Base-by-base conservation (phyloP, 2,888 invertebrate genomes). In the Drosophila neonasuta region DNA sequence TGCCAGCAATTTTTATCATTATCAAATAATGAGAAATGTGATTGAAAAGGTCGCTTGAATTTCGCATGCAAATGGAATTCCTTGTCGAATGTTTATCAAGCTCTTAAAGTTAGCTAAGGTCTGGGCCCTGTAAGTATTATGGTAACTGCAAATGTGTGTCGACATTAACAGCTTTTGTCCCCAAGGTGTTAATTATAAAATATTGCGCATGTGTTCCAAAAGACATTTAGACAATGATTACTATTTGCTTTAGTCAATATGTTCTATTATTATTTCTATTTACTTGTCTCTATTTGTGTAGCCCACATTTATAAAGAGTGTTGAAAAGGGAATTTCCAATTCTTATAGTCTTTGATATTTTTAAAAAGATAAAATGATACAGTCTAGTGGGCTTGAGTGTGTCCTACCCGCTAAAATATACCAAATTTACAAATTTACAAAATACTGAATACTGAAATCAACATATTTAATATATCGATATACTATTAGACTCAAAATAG, bases 121-220 rank as follows among this genome's bases (percentile, higher is more conserved):
- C 67, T 66, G 54, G 66, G 66, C 48, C 54, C 48, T 60, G 49
- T 48, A 55, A 49, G 32, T 32, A 11, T 49, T 24, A 32, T 51
- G 50, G 24, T 60, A 61, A 62, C 57, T 55, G 58, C 60, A 41
- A 44, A 24, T 24, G 10, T 50, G 66, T 52, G 30, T 46, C 51
- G 60, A 32, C 45, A 11, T 58, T 72, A 66, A 67, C 64, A 56
- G 60, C 49, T 63, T 46, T 30, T 34, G 67, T 34, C 54, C 54
- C 42, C 62, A 59, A 60, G 46, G 48, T 49, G 61, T 46, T 61
- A 79, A 80, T 77, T 84, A 72, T 68, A 63, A 68, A 54, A 77
- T 77, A 72, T 83, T 67, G 63, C 67, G 71, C 74, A 74, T 68
- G 57, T 75, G 75, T 63, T 74, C 36, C 59, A 13, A 62, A 74